phyloP scores from a whole-genome alignment of 2,797 vertebrate genomes.

The Hirundo rustica region DNA sequence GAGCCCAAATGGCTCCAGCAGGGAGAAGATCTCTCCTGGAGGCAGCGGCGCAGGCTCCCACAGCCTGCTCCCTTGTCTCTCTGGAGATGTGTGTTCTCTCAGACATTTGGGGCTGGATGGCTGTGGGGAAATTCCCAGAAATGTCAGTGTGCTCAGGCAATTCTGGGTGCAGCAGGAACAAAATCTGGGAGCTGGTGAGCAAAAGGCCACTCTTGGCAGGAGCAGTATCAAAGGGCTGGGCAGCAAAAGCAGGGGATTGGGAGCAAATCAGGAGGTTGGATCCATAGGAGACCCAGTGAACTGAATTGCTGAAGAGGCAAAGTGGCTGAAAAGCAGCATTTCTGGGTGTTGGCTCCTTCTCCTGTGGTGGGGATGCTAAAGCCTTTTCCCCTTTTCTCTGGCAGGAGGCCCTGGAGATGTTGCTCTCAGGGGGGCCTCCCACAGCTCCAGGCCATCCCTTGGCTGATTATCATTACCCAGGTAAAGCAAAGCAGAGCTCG shows the following conservation, averaged over 20 bases:
- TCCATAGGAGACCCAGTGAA: fast-evolving
- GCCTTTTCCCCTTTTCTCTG: background rate
- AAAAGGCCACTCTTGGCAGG: background rate
- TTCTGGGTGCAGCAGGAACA: no score
- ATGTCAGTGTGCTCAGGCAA: background rate
- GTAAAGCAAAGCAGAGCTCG: background rate
- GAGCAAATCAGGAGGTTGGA: background rate
- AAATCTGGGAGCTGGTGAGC: background rate
- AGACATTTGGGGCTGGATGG: background rate
- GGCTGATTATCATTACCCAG: background rate
- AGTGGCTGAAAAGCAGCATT: background rate
- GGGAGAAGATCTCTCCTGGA: background rate
- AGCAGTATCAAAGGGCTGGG: background rate
- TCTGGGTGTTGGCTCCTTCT: fast-evolving
- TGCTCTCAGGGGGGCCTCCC: background rate
- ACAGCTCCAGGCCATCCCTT: background rate
- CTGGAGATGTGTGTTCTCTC: background rate
- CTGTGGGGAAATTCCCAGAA: background rate
- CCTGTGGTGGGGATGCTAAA: background rate
- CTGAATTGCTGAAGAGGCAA: background rate
- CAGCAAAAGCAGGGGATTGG: background rate
- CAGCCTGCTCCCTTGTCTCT: background rate
- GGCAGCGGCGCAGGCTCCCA: fast-evolving
- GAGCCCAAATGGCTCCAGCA: background rate
- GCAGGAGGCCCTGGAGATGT: background rate